Percentiles rank a stretch among this genome's conserved stretches.
These are phyloP conservation scores for Polyergus mexicanus DNA, from an alignment of 1,140 invertebrate species.

Conservation along the genomic window DNA sequence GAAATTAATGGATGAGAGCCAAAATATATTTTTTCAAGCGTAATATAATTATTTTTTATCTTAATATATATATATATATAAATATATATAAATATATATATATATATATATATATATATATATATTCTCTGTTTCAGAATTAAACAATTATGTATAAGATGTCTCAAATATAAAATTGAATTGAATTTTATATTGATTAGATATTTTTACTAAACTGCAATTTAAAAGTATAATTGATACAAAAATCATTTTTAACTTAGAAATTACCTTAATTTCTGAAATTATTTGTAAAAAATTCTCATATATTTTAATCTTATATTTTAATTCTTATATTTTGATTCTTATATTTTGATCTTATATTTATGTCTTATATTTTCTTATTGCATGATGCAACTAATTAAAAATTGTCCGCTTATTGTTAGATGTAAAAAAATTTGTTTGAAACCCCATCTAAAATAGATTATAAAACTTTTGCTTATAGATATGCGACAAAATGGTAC, in stretches of 20 bases:
- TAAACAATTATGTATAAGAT: too few relatives aligned
- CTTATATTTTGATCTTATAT: background rate
- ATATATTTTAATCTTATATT: background rate
- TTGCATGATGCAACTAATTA: too few relatives aligned
- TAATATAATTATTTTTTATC: constrained; percentile 21
- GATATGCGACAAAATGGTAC: constrained; percentile 36
- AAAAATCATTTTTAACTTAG: background rate
- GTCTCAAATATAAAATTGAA: background rate
- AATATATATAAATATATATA: too few relatives aligned
- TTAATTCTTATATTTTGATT: background rate
- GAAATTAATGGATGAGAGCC: constrained; percentile 44
- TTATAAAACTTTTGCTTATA: background rate
- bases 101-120: too few relatives aligned
- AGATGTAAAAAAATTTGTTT: background rate
- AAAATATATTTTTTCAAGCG: constrained; percentile 22
- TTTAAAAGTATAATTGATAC: background rate
- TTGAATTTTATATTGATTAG: background rate
- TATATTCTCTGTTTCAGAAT: too few relatives aligned
- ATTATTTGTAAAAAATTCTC: background rate
- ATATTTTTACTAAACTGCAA: background rate
- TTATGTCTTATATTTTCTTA: background rate
- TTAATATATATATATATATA: background rate
- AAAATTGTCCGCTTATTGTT: too few relatives aligned
- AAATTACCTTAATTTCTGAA: background rate
- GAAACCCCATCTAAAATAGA: background rate